Evolutionary conservation across 2,797 vertebrate species (phyloP).

Genomic region (Apodemus agrarius): DNA sequence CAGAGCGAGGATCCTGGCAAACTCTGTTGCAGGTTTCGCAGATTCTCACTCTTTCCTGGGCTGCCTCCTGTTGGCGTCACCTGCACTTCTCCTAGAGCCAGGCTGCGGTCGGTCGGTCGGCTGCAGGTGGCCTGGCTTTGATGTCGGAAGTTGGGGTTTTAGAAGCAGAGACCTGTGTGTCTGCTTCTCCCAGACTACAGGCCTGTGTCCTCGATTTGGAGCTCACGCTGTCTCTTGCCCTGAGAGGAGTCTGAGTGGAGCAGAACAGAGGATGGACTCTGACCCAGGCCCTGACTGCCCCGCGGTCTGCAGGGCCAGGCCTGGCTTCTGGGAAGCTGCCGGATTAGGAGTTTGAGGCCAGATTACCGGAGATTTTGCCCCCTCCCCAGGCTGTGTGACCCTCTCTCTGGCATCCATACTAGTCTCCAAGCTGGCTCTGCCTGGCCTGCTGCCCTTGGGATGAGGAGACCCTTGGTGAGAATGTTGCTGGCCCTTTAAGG

Average conservation of each 20-base stretch:
- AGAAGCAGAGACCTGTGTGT: background rate
- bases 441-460: background rate
- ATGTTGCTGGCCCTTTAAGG: conserved; percentile 61
- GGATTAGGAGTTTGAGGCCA: background rate
- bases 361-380: background rate
- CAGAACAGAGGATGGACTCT: background rate
- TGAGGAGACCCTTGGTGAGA: background rate
- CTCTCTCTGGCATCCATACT: background rate
- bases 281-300: background rate
- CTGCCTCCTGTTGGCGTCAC: conserved; percentile 82
- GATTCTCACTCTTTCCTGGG: conserved; percentile 80
- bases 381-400: background rate
- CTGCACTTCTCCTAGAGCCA: conserved; percentile 80
- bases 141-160: conserved; percentile 38
- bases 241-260: background rate
- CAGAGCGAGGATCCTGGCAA: conserved; percentile 74
- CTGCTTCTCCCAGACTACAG: conserved; percentile 37
- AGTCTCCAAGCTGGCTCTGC: background rate
- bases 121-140: background rate
- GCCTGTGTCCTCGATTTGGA: background rate
- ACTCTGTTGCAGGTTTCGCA: conserved; percentile 82
- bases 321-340: background rate
- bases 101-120: conserved; percentile 77
- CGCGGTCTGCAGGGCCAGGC: background rate
- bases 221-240: fast-evolving